phyloP scores from a whole-genome alignment of 2,797 vertebrate genomes.

The Hypotaenidia philippensis region DNA sequence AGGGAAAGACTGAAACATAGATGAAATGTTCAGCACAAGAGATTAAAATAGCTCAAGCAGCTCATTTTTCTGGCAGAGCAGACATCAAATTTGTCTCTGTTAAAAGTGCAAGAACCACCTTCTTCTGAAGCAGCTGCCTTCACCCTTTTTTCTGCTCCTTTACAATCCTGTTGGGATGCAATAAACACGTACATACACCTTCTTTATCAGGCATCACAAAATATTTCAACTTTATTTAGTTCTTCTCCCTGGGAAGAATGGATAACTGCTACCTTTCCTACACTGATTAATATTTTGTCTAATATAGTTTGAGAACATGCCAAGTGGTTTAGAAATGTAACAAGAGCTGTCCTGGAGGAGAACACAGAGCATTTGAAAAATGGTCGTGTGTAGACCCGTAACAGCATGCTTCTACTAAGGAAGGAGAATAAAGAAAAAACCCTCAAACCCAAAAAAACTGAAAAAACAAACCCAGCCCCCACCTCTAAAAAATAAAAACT shows the following conservation, averaged over 20 bases:
- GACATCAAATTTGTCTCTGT: background rate
- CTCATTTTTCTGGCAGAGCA: background rate
- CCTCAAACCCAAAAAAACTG: fast-evolving
- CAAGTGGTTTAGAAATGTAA: background rate
- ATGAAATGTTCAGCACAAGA: background rate
- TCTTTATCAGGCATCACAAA: background rate
- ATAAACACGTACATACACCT: background rate
- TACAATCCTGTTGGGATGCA: background rate
- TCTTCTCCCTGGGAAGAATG: background rate
- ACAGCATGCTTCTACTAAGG: background rate
- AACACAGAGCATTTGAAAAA: background rate
- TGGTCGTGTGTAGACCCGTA: background rate
- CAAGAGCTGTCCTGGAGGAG: background rate
- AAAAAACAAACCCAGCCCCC: background rate
- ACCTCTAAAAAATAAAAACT: background rate
- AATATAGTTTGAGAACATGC: background rate
- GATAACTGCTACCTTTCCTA: background rate
- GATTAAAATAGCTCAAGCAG: background rate
- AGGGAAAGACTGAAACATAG: background rate
- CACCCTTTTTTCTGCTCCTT: background rate
- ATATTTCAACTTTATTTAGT: background rate
- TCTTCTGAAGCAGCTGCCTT: background rate
- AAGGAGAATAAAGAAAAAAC: background rate
- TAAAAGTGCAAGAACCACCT: background rate
- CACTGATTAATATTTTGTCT: background rate